phyloP scores from a whole-genome alignment of 2,113 vertebrate species.

The Tetrax tetrax region DNA sequence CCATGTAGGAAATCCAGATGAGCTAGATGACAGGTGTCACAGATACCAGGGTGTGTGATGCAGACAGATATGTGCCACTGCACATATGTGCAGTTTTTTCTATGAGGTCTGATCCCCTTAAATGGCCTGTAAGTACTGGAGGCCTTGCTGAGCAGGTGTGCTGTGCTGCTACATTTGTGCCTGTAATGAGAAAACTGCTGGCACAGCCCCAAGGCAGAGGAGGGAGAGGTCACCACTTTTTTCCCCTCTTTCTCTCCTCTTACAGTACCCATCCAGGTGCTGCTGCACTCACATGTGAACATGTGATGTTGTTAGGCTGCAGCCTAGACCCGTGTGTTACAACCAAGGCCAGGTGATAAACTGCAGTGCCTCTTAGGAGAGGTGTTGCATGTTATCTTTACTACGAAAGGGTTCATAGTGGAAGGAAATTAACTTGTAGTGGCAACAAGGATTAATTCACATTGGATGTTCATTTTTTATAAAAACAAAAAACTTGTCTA shows the following conservation, averaged over 20 bases:
- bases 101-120: neutral
- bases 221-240: neutral
- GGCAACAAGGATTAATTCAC: neutral
- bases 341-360: neutral
- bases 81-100: neutral
- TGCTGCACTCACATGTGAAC: neutral
- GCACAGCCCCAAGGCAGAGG: neutral
- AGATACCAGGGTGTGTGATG: neutral
- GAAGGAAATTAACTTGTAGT: neutral
- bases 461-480: neutral
- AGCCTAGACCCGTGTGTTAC: neutral
- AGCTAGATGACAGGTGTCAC: neutral
- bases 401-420: neutral
- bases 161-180: neutral
- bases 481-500: neutral
- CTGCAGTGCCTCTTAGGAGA: neutral
- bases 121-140: neutral
- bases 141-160: neutral
- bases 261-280: neutral
- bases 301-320: neutral
- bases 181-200: neutral
- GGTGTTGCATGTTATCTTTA: neutral
- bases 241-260: neutral
- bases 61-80: neutral
- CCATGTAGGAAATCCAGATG: neutral